Evolutionary conservation across 35 echinoderm and acorn worm genomes (phyloP).

Genomic region (Nesometra sesokonis): DNA sequence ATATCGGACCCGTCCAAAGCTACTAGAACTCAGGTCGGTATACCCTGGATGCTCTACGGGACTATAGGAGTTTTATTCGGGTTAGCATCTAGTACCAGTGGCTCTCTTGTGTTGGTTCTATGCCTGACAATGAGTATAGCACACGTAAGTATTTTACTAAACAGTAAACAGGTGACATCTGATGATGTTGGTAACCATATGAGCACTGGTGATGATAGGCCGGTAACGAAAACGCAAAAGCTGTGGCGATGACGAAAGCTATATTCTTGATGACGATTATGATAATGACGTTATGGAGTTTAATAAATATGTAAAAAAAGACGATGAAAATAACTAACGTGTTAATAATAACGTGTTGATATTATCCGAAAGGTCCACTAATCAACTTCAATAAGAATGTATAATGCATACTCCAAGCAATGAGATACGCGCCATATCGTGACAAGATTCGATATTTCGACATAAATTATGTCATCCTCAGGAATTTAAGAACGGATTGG

Average conservation of each 20-base stretch:
- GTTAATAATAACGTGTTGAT: too few species aligned
- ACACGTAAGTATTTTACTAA: neutral
- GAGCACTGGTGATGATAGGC: neutral
- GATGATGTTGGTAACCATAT: neutral
- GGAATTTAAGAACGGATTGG: too few species aligned
- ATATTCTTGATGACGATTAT: neutral
- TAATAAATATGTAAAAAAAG: too few species aligned
- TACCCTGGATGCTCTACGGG: neutral
- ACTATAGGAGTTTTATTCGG: neutral
- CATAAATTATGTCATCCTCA: too few species aligned
- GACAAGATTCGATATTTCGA: too few species aligned
- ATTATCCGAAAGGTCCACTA: too few species aligned
- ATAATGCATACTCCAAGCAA: too few species aligned
- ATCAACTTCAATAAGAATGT: too few species aligned
- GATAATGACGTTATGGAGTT: neutral
- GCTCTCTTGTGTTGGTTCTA: neutral
- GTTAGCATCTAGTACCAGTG: neutral
- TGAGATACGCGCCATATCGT: too few species aligned
- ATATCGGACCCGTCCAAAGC: neutral
- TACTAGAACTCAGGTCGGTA: neutral
- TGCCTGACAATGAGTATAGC: neutral
- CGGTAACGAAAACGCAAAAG: too few species aligned
- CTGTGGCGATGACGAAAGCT: neutral
- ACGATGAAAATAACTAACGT: too few species aligned
- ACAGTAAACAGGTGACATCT: neutral